Evolutionary conservation across 2,113 vertebrate genomes (phyloP), one percentile per base, ranked within the genome.

Genomic region (Plecturocebus donacophilus): DNA sequence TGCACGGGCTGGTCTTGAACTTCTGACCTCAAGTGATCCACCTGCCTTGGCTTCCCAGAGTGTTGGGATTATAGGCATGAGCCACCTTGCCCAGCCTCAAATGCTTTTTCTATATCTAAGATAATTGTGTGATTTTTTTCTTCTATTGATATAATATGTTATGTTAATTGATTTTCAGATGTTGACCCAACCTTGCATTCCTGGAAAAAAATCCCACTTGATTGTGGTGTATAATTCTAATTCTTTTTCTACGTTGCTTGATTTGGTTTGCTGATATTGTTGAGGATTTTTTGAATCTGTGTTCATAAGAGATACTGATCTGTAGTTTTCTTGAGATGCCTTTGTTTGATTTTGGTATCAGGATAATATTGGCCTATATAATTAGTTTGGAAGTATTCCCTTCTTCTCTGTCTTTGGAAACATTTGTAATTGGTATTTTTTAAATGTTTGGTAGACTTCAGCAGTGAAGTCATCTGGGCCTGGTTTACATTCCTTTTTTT

Each of bases 271-370:
- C 54, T 54, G 32, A 7, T 68, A 49, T 85, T 76, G 27, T 47
- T 95, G 71, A 93, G 61, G 14, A 42, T 87, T 93, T 68, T 95
- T 89, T 94, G 21, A 11, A 11, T 73, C 6, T 73, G 25, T 88
- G 38, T 49, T 91, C 52, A 25, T 42, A 54, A 61, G 64, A 61
- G 27, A 68, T 66, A 20, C 19, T 90, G 61, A 42, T 95, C 20
- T 84, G 47, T 73, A 23, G 23, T 79, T 92, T 88, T 71, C 47
- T 90, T 86, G 77, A 81, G 58, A 42, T 77, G 14, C 80, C 45
- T 95, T 87, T 88, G 38, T 95, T 92, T 88, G 45, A 40, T 79
- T 90, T 95, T 76, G 66, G 13, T 76, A 61, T 85, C 25, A 92
- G 19, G 32, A 13, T 93, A 54, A 68, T 93, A 47, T 38, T 80